Base-by-base conservation (phyloP, 2,888 invertebrate genomes). In the Lasioglossum marginatum region DNA sequence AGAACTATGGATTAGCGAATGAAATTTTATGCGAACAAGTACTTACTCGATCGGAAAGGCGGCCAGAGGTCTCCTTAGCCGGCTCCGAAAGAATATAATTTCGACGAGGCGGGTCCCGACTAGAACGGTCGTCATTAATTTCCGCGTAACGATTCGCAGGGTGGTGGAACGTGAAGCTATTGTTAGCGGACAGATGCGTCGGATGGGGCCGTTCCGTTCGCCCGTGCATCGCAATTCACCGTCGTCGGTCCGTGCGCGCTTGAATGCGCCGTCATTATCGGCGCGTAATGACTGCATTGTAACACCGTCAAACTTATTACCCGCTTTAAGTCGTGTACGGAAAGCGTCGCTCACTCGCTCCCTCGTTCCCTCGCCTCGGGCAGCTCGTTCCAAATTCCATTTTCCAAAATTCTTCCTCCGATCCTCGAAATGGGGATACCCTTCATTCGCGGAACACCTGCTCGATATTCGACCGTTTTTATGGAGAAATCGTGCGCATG, bases 191-290 rank as follows among this genome's bases (percentile, higher is more conserved):
- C 93, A 93, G 93, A 93, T 93, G 93, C 89, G 78, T 72, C 71
- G 73, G 79, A 82, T 14, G 75, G 79, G 83, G 63, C 68, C 37
- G 72, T 82, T 63, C 31, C 63, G 63, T 63, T 31, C 81, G 83
- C 79, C 81, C 85, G 84, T 86, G 81, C 74, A 80, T 82, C 90
- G 90, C 89, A 87, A 89, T 87, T 90, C 90, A 86, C 88, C 88
- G 89, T 89, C 75, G 87, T 77, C 90, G 91, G 60, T 92, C 82
- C 91, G 87, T 88, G 92, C 68, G 68, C 91, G 68, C 91, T 82
- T 92, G 92, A 93, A 93, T 92, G 92, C 92, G 86, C 89, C 91
- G 89, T 92, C 91, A 92, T 93, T 93, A 93, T 91, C 87, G 86
- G 76, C 89, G 91, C 89, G 91, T 92, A 92, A 93, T 92, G 91